Conservation (phyloP, 2,888 invertebrate species). For the Mycogona germanica region DNA sequence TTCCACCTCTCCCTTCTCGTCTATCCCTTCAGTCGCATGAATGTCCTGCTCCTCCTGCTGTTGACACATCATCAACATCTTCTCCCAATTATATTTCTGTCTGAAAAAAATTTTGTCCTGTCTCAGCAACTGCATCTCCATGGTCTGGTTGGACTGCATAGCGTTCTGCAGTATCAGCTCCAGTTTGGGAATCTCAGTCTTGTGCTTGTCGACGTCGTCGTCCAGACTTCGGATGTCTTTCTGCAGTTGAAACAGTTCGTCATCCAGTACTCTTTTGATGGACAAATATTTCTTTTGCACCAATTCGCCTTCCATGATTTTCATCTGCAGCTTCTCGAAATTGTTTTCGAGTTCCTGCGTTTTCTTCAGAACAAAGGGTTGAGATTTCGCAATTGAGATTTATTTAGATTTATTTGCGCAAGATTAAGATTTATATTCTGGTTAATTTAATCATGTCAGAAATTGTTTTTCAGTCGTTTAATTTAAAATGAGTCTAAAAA, state of each 20-base stretch:
- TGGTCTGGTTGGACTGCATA: not conserved
- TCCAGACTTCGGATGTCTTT: conserved; percentile 6
- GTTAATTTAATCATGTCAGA: no score
- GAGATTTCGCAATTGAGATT: no score
- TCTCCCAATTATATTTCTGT: conserved; percentile 10
- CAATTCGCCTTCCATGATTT: conserved; percentile 11
- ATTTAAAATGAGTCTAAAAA: no score
- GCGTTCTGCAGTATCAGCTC: conserved; percentile 2
- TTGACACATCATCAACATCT: conserved; percentile 5
- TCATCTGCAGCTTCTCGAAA: conserved; percentile 15
- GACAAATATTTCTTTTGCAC: conserved; percentile 10
- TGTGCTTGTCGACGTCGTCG: conserved; percentile 1
- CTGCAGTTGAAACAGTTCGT: conserved; percentile 10
- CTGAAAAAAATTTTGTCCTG: conserved; percentile 7
- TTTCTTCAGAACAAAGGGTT: not conserved
- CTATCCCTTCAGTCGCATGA: not conserved
- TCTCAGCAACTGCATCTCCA: not conserved
- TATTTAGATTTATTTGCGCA: no score
- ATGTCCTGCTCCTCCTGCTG: conserved; percentile 4
- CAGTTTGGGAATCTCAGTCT: conserved; percentile 3
- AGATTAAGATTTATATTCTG: no score
- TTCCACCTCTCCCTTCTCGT: conserved; percentile 4
- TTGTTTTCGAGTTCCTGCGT: conserved; percentile 15
- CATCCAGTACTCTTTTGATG: conserved; percentile 1
- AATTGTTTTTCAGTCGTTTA: no score